phyloP scores from a whole-genome alignment of 2,113 vertebrate species.

The Xiphorhynchus elegans region DNA sequence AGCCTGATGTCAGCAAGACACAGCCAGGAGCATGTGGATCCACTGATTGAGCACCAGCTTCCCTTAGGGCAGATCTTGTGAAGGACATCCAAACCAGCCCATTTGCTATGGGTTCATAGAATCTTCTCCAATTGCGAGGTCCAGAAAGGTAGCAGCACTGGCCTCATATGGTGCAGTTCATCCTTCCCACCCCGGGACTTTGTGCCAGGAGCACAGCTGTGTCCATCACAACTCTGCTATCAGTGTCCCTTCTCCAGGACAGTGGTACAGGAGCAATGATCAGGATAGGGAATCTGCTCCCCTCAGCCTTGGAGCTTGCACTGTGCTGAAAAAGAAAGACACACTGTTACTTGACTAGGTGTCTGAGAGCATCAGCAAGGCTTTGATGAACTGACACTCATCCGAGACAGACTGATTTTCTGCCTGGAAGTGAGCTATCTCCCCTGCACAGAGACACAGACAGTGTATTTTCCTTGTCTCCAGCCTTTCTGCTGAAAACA shows the following conservation, averaged over 20 bases:
- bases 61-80: not conserved
- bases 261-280: not conserved
- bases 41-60: not conserved
- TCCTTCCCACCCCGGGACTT: not conserved
- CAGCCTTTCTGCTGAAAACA: not conserved
- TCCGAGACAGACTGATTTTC: not conserved
- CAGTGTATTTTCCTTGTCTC: not conserved
- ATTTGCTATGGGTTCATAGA: not conserved
- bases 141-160: fast-evolving
- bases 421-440: not conserved
- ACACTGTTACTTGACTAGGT: fast-evolving
- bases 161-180: not conserved
- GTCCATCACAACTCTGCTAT: fast-evolving
- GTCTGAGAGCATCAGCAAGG: not conserved
- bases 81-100: not conserved
- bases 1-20: not conserved
- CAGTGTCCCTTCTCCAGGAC: not conserved
- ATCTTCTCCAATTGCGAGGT: not conserved
- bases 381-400: not conserved
- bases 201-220: fast-evolving
- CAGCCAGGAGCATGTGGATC: too few relatives aligned
- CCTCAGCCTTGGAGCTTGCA: not conserved
- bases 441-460: not conserved
- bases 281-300: not conserved
- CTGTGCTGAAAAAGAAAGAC: not conserved